These are phyloP conservation scores for Rapana venosa DNA, from an alignment of 2,888 invertebrate genomes.

Conservation along the genomic window DNA sequence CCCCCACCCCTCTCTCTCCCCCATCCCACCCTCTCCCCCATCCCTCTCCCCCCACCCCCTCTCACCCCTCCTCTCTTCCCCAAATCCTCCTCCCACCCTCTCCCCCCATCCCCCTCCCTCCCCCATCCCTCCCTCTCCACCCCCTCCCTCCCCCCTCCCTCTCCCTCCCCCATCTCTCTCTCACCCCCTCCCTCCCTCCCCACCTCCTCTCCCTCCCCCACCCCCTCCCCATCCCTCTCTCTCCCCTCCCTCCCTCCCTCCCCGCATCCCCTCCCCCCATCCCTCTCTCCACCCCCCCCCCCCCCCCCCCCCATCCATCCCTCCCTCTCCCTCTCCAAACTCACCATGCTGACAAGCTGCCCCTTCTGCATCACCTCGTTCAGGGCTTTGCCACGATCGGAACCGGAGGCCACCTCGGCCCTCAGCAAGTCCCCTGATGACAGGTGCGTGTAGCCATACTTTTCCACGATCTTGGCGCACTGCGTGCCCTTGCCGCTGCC, in stretches of 20 bases:
- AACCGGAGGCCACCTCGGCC: slow-evolving; percentile 93
- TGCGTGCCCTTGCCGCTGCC: slow-evolving; percentile 98
- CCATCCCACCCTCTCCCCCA: no score
- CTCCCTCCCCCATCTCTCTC: no score
- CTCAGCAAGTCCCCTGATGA: slow-evolving; percentile 92
- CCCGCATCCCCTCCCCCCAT: slow-evolving; percentile 86
- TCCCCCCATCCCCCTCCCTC: no score
- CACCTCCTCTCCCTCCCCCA: no score
- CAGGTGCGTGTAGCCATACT: slow-evolving; percentile 95
- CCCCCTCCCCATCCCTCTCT: neutral
- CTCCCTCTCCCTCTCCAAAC: neutral
- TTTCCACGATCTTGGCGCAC: slow-evolving; percentile 93
- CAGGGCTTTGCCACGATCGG: slow-evolving; percentile 89
- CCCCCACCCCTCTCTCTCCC: no score
- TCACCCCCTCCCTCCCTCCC: no score
- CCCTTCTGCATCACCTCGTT: slow-evolving; percentile 93
- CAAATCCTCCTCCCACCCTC: no score
- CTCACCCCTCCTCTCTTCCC: no score
- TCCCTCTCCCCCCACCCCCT: no score
- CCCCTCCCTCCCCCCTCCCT: no score
- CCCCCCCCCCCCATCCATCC: slow-evolving; percentile 84
- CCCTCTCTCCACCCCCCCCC: slow-evolving; percentile 80
- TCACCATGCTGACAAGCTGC: slow-evolving; percentile 88
- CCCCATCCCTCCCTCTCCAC: no score
- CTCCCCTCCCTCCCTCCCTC: slow-evolving; percentile 61